Conservation (phyloP, 2,888 invertebrate genomes). For the Camptogramma bilineatum region DNA sequence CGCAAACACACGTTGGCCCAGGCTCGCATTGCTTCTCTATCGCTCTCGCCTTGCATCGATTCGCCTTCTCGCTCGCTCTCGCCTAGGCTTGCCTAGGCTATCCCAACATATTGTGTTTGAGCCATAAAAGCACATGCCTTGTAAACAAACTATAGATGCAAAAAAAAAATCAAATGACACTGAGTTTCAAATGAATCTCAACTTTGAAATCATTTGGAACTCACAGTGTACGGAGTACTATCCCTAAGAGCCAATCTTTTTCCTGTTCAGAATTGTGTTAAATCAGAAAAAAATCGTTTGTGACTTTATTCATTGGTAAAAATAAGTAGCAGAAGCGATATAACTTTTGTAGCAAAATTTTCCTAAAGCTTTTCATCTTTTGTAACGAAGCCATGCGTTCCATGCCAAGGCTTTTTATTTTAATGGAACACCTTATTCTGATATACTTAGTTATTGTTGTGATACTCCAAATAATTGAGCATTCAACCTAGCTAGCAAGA, state of each 20-base stretch:
- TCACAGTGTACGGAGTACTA: not conserved
- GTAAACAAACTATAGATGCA: no score
- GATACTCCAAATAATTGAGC: not conserved
- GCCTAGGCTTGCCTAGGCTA: no score
- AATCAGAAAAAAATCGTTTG: conserved; percentile 12
- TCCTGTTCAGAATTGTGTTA: conserved; percentile 17
- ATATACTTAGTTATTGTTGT: not conserved
- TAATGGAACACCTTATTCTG: not conserved
- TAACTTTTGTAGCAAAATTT: not conserved
- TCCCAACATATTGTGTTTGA: no score
- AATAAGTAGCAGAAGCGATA: not conserved
- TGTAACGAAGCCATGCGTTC: not conserved
- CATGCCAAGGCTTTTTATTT: no score
- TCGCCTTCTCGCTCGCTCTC: no score
- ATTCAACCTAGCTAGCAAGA: not conserved
- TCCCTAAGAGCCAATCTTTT: conserved; percentile 22
- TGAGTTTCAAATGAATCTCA: no score
- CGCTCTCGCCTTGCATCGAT: no score
- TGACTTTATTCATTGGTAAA: conserved; percentile 4
- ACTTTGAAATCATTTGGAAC: not conserved
- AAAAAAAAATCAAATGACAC: no score
- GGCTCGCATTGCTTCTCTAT: no score
- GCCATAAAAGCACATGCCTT: no score
- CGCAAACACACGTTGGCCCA: no score
- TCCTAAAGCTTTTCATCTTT: not conserved